Conservation (phyloP, 2,113 vertebrate genomes). For the Melanotaenia duboulayi region DNA sequence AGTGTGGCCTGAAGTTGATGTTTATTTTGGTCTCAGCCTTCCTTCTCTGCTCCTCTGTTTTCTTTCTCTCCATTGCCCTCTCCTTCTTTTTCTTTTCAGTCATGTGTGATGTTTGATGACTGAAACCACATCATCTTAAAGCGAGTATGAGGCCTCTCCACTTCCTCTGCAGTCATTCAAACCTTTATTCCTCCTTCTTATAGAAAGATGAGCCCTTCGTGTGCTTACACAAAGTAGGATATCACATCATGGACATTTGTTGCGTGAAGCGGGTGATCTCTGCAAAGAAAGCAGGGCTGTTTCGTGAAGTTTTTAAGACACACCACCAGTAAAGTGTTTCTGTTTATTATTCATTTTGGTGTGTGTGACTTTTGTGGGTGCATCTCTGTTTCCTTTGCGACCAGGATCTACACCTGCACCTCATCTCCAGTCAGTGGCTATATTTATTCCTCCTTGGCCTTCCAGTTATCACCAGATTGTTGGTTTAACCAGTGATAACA, state of each 20-base stretch:
- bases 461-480: too few species aligned
- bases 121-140: slow-evolving; percentile 64
- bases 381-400: too few species aligned
- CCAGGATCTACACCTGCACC: too few species aligned
- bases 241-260: slow-evolving; percentile 43
- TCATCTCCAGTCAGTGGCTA: too few species aligned
- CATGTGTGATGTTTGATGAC: slow-evolving; percentile 68
- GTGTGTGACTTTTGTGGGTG: too few species aligned
- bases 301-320: not conserved
- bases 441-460: too few species aligned
- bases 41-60: slow-evolving; percentile 17
- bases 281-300: slow-evolving; percentile 16
- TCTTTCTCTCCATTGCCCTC: slow-evolving; percentile 46
- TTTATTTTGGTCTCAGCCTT: slow-evolving; percentile 47
- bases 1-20: slow-evolving; percentile 22
- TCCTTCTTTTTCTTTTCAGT: slow-evolving; percentile 51
- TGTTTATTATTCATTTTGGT: not conserved
- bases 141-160: slow-evolving; percentile 29
- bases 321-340: not conserved
- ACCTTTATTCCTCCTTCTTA: slow-evolving; percentile 21
- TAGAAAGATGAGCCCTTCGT: not conserved
- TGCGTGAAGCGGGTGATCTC: slow-evolving; percentile 1
- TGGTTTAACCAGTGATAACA: too few species aligned
- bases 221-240: slow-evolving; percentile 11
- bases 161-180: slow-evolving; percentile 57